A percentile compares a stretch with the other conserved stretches of the same genome.
Evolutionary conservation across 2,888 invertebrate genomes (phyloP).

Genomic region (Balanococcus diminutus): DNA sequence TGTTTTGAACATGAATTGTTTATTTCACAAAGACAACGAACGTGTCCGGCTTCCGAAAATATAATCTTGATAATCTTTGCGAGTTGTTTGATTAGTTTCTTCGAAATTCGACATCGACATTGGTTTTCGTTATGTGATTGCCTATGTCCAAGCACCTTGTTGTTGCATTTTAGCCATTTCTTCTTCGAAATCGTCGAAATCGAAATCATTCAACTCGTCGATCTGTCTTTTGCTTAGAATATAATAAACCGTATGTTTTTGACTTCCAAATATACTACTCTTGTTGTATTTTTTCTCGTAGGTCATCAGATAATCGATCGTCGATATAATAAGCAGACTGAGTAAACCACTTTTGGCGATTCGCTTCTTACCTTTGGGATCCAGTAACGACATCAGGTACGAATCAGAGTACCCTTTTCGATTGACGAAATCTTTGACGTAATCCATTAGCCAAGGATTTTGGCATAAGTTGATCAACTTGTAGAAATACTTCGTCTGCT

Average conservation of each 20-base stretch:
- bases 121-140: too few species aligned
- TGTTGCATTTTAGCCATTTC: slow-evolving; percentile 11
- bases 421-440: not conserved
- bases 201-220: slow-evolving; percentile 22
- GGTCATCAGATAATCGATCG: not conserved
- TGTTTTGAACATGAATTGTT: too few species aligned
- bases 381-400: not conserved
- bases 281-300: not conserved
- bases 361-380: not conserved
- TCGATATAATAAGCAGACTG: not conserved
- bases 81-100: too few species aligned
- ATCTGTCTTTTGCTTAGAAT: not conserved
- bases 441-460: not conserved
- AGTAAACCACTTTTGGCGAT: not conserved
- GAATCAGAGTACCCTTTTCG: not conserved
- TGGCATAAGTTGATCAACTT: not conserved
- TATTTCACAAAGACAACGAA: too few species aligned
- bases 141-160: not conserved
- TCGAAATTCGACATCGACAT: too few species aligned
- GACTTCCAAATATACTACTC: not conserved
- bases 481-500: not conserved
- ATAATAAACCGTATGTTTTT: not conserved
- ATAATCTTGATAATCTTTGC: too few species aligned
- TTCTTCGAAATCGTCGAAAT: slow-evolving; percentile 20
- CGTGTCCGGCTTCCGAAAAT: too few species aligned